Base-by-base conservation (phyloP, 2,113 vertebrate species). In the Calypte anna region DNA sequence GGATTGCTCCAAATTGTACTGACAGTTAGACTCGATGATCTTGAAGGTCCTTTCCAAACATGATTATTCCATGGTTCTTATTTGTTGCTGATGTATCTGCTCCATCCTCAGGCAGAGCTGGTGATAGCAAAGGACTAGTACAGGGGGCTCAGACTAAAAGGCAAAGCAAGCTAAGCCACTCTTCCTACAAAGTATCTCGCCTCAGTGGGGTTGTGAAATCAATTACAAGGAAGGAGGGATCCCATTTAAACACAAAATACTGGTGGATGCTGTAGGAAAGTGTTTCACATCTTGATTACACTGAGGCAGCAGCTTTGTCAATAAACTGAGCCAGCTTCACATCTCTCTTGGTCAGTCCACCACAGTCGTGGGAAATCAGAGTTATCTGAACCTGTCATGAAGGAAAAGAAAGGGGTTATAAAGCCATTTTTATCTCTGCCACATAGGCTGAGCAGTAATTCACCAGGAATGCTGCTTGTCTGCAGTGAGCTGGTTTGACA, bases 271-370 rank as follows among this genome's bases (percentile, higher is more conserved):
- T 18, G 18, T 13, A 43, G 68, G 54, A 61, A 61, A 90, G 46
- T 5, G 2, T 27, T 82, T 78, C 59, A 46, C 44, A 64, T 55
- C 77, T 27, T 40, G 77, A 46, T 96, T 96, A 98, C 76, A 97
- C 58, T 0, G 95, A 96, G 66, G 96, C 76, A 36, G 98, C 97
- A 40, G 98, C 98, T 97, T 99, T 98, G 94, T 99, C 99, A 53
- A 99, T 99, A 69, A 99, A 99, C 91, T 98, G 98, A 75, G 99
- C 99, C 97, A 99, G 97, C 92, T 98, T 98, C 93, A 99, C 97
- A 12, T 99, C 99, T 92, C 98, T 98, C 91, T 98, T 98, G 36
- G 98, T 99, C 83, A 99, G 96, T 14, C 98, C 98, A 33, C 98
- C 98, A 5, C 98, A 99, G 97, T 99, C 99, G 3, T 99, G 99